Conservation (phyloP, 2,888 invertebrate genomes). For the Aleiodes alternator region DNA sequence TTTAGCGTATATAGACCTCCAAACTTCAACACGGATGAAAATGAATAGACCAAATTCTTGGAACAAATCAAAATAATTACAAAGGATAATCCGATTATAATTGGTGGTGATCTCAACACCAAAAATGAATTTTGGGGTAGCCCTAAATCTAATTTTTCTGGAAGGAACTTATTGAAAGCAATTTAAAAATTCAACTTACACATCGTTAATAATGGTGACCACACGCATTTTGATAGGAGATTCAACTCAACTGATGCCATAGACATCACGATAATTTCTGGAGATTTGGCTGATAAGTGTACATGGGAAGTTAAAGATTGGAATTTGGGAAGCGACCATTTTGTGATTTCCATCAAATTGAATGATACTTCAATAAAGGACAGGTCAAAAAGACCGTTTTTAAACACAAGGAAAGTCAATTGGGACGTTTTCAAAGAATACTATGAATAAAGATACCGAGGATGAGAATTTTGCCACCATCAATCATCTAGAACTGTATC, state of each 20-base stretch:
- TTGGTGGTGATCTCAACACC: slow-evolving; percentile 39
- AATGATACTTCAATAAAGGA: neutral
- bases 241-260: slow-evolving; percentile 13
- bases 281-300: slow-evolving; percentile 17
- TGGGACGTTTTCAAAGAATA: slow-evolving; percentile 23
- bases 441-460: neutral
- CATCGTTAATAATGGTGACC: slow-evolving; percentile 33
- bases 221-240: slow-evolving; percentile 17
- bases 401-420: slow-evolving; percentile 26
- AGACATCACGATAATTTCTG: slow-evolving; percentile 40
- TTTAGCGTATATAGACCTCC: slow-evolving; percentile 28
- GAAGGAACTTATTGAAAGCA: slow-evolving; percentile 24
- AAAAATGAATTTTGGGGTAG: slow-evolving; percentile 34
- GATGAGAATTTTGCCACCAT: neutral
- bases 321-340: slow-evolving; percentile 41
- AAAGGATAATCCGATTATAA: slow-evolving; percentile 20
- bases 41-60: slow-evolving; percentile 27
- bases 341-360: slow-evolving; percentile 31
- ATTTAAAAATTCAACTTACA: slow-evolving; percentile 14
- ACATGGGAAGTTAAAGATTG: slow-evolving; percentile 35
- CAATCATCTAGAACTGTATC: slow-evolving; percentile 2
- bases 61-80: slow-evolving; percentile 27
- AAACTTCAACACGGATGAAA: neutral
- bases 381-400: slow-evolving; percentile 14
- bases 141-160: slow-evolving; percentile 21